Evolutionary conservation across 2,888 invertebrate genomes (phyloP).

Genomic region (Coecobrya sp.): DNA sequence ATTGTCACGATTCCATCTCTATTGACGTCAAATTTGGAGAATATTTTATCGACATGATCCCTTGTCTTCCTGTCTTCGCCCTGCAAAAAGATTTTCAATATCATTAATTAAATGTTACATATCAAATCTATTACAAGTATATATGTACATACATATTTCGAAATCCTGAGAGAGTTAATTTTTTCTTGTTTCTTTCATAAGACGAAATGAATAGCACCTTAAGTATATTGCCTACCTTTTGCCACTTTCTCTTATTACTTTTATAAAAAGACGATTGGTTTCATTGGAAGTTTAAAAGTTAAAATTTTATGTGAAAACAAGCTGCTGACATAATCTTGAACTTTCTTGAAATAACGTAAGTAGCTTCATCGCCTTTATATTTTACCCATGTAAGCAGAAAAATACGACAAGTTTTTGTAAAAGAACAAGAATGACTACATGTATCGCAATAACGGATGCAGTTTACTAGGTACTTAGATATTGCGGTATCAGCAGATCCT

Average conservation of each 20-base stretch:
- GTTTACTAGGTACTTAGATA: not conserved
- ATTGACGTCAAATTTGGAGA: conserved; percentile 96
- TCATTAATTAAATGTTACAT: conserved; percentile 56
- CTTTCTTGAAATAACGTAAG: not conserved
- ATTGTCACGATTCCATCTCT: conserved; percentile 98
- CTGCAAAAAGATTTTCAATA: conserved; percentile 87
- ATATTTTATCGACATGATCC: conserved; percentile 96
- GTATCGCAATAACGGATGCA: not conserved
- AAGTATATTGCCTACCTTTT: too few species aligned
- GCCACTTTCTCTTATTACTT: not conserved
- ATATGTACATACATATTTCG: conserved; percentile 64
- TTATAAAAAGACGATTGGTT: not conserved
- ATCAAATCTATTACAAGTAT: conserved; percentile 66
- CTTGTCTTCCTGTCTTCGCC: conserved; percentile 95
- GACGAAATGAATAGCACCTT: not conserved
- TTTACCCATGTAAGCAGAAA: not conserved
- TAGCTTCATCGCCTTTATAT: not conserved
- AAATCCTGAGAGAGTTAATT: not conserved
- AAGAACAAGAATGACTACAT: not conserved
- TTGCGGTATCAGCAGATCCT: not conserved
- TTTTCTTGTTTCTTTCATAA: not conserved
- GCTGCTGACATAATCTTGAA: not conserved
- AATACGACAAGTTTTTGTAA: not conserved
- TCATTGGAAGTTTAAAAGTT: not conserved
- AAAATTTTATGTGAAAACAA: not conserved